A percentile compares a stretch with the other conserved stretches of the same genome.
These are phyloP conservation scores for Pao palembangensis DNA, from an alignment of 2,113 vertebrate species.

Conservation along the genomic window DNA sequence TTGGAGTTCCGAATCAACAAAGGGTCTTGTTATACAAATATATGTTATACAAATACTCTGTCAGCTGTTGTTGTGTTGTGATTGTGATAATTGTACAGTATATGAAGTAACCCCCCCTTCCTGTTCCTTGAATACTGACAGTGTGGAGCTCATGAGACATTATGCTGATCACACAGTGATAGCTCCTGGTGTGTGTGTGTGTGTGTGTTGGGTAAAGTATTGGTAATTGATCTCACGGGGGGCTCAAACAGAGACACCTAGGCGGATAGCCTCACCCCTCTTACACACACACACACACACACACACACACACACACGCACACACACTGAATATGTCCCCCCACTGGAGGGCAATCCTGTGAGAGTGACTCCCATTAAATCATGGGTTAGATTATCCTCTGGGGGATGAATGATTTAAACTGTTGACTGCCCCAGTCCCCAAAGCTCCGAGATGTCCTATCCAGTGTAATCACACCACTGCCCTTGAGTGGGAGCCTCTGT, in stretches of 20 bases:
- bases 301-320: slow-evolving; percentile 5
- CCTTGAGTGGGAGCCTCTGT: slow-evolving; percentile 30
- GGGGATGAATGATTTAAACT: slow-evolving; percentile 49
- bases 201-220: neutral
- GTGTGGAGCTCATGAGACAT: slow-evolving; percentile 16
- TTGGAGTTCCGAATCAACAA: too few relatives aligned
- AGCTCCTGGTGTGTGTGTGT: slow-evolving; percentile 25
- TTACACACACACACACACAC: neutral
- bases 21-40: too few relatives aligned
- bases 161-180: slow-evolving; percentile 1
- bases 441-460: slow-evolving; percentile 39
- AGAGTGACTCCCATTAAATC: slow-evolving; percentile 47
- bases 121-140: slow-evolving; percentile 7
- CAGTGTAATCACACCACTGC: slow-evolving; percentile 45
- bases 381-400: slow-evolving; percentile 47
- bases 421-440: slow-evolving; percentile 19
- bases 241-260: too few relatives aligned
- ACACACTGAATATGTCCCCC: slow-evolving; percentile 25
- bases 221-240: neutral
- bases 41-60: too few relatives aligned
- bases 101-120: too few relatives aligned
- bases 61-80: too few relatives aligned
- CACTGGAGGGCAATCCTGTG: slow-evolving; percentile 35
- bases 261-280: too few relatives aligned
- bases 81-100: too few relatives aligned